Conservation (phyloP, 2,888 invertebrate genomes). For the Polyommatus icarus region DNA sequence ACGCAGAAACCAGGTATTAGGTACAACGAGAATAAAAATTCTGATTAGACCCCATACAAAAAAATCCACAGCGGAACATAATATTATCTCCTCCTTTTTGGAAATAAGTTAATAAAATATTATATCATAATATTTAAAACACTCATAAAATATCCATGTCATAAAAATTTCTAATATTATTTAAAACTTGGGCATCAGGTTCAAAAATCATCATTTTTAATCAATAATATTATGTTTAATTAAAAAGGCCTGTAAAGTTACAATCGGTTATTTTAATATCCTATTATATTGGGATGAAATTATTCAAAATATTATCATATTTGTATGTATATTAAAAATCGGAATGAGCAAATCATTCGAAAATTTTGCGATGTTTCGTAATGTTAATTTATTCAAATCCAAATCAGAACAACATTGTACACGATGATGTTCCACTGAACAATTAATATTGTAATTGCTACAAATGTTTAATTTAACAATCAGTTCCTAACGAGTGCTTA, state of each 20-base stretch:
- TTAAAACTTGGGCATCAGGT: no score
- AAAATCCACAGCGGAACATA: no score
- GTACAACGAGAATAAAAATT: neutral
- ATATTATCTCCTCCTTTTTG: no score
- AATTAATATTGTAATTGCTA: constrained; percentile 16
- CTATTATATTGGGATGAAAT: no score
- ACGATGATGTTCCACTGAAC: neutral
- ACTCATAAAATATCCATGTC: no score
- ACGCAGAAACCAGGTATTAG: neutral
- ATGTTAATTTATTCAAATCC: constrained; percentile 29
- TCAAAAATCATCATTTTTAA: no score
- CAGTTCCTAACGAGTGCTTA: neutral
- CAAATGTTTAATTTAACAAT: constrained; percentile 4
- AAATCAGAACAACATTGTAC: constrained; percentile 22
- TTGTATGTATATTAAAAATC: neutral
- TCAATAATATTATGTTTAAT: no score
- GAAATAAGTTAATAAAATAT: no score
- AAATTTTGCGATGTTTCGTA: neutral
- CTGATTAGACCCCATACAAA: constrained; percentile 1
- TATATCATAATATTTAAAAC: no score
- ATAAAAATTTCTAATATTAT: no score
- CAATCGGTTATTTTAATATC: no score
- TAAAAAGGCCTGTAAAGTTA: no score
- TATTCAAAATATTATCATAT: neutral
- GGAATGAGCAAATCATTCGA: neutral